Base-by-base conservation (phyloP, 2,888 invertebrate species). In the Himalopsyche anomala region DNA sequence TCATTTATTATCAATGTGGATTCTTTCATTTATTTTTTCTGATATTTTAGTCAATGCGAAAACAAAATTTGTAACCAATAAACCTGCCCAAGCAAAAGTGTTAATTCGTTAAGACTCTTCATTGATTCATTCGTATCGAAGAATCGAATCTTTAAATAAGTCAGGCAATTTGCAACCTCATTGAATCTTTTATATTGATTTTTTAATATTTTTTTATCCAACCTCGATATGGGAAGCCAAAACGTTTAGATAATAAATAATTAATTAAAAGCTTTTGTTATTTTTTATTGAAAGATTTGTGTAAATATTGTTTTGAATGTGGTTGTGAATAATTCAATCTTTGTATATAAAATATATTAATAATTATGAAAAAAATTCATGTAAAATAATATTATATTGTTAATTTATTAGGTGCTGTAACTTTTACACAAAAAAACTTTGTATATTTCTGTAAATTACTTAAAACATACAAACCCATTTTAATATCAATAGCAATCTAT, bases 311-410 rank as follows among this genome's bases (percentile, higher is more conserved):
- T 83, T 81, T 86, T 86, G 74, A 81, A 82, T 86, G 86, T 86
- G 87, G 87, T 87, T 87, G 87, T 87, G 87, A 87, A 86, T 80
- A 84, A 82, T 84, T 86, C 86, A 87, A 87, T 86, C 87, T 82
- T 38, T 62, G 80, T 84, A 62, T 17, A 80, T 80, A 80, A 45
- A 28, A 80, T 28, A 19, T 28, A 80, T 8, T 56, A 56, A 4
- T 62, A 17, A 55, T 36, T 54, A 55, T 55, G n/a, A 8, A 40
- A 56, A 55, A 80, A 38, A 45, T 45, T 80, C 19, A 40, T 82
- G 82, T 82, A 74, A 74, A 38, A 62, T 51, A 74, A 74, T 38
- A 74, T 36, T 74, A 12, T 74, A 74, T 36, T 74, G 38, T 74
- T 36, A 36, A 38, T 74, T 74, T 74, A 74, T 74, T 74, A 82